phyloP scores from a whole-genome alignment of 2,888 invertebrate genomes.

The Monochamus alternatus region DNA sequence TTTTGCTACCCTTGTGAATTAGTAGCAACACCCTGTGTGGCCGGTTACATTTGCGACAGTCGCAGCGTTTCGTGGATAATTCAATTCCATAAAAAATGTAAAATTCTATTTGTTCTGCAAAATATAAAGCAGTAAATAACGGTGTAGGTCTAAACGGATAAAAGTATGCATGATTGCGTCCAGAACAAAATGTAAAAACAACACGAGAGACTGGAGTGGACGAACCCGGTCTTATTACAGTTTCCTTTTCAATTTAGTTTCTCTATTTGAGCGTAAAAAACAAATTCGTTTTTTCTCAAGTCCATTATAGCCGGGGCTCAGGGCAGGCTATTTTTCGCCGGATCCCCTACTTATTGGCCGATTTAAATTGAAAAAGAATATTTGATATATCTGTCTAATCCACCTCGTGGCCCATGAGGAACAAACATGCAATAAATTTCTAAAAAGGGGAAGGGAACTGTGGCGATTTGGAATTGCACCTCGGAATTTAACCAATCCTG shows the following conservation, averaged over 20 bases:
- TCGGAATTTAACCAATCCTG: background rate
- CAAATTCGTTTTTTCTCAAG: slow-evolving; percentile 69
- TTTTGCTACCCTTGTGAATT: too few relatives aligned
- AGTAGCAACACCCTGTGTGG: background rate
- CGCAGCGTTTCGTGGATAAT: background rate
- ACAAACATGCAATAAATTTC: background rate
- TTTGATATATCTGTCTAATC: slow-evolving; percentile 44
- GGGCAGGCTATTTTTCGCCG: slow-evolving; percentile 41
- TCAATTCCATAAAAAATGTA: slow-evolving; percentile 34
- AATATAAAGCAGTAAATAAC: slow-evolving; percentile 49
- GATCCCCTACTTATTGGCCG: slow-evolving; percentile 42
- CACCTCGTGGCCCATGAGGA: slow-evolving; percentile 5
- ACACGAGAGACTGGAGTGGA: slow-evolving; percentile 56
- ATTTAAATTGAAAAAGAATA: slow-evolving; percentile 48
- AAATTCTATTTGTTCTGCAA: slow-evolving; percentile 43
- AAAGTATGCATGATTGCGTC: slow-evolving; percentile 63
- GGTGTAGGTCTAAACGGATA: slow-evolving; percentile 59
- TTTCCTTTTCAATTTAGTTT: slow-evolving; percentile 69
- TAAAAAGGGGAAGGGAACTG: background rate
- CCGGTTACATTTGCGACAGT: too few relatives aligned
- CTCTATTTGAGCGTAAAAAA: slow-evolving; percentile 69
- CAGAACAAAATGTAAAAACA: slow-evolving; percentile 62
- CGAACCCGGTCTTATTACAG: slow-evolving; percentile 64
- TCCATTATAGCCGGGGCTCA: slow-evolving; percentile 61
- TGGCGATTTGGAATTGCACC: background rate